A percentile compares a stretch with the other conserved stretches of the same genome.
Evolutionary conservation across 2,797 vertebrate species (phyloP).

Genomic region (Crenichthys baileyi): DNA sequence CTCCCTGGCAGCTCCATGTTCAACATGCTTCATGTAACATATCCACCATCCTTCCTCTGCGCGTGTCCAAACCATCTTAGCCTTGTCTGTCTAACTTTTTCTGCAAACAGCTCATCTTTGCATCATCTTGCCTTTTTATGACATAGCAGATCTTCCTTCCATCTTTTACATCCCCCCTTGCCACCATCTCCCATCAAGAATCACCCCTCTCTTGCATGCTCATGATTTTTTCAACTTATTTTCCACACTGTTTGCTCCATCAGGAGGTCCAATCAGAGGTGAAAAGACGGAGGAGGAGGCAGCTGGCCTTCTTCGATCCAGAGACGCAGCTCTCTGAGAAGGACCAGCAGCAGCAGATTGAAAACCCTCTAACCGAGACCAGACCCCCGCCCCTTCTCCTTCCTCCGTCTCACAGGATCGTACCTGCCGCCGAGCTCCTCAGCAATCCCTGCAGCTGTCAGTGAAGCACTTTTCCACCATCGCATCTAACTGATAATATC

Average conservation of each 20-base stretch:
- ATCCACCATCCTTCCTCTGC: no score
- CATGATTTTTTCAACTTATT: background rate
- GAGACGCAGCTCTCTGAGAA: conserved; percentile 73
- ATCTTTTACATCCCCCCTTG: background rate
- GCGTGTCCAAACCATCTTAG: no score
- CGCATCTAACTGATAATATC: background rate
- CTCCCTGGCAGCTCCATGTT: no score
- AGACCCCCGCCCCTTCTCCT: accelerated
- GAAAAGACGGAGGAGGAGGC: conserved; percentile 50
- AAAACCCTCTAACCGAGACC: conserved; percentile 57
- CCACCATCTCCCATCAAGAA: background rate
- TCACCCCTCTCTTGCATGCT: background rate
- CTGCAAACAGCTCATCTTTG: no score
- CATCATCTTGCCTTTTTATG: no score
- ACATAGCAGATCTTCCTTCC: background rate
- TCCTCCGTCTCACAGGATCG: conserved; percentile 11
- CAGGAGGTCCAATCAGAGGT: conserved; percentile 31
- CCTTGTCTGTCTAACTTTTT: no score
- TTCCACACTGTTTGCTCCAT: background rate
- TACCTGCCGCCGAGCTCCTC: conserved; percentile 59
- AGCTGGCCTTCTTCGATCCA: conserved; percentile 77
- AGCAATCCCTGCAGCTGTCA: conserved; percentile 71
- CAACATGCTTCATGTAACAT: no score
- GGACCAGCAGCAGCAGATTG: conserved; percentile 57
- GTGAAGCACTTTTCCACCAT: conserved; percentile 35